A percentile compares a stretch with the other conserved stretches of the same genome.
These are phyloP conservation scores for Agrochola litura DNA, from an alignment of 2,888 invertebrate genomes.

Conservation along the genomic window DNA sequence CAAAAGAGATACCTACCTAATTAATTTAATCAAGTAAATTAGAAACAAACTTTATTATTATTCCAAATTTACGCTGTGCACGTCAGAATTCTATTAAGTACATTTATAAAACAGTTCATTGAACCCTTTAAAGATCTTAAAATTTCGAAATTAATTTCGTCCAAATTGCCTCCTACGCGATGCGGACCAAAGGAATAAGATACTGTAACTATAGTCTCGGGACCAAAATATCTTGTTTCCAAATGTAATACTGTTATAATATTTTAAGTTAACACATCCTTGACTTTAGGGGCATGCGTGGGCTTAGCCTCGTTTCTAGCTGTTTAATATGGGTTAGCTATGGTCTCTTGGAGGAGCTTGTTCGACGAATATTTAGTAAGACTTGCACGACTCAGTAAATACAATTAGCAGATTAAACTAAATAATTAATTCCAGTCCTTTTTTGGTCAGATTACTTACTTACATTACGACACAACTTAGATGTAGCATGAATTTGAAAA, in stretches of 20 bases:
- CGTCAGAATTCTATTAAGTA: conserved; percentile 1
- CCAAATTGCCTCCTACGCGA: conserved; percentile 17
- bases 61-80: background rate
- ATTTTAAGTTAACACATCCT: conserved; percentile 29
- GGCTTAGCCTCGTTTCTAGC: background rate
- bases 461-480: no score
- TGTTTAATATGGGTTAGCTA: conserved; percentile 3
- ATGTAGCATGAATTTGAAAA: no score
- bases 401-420: conserved; percentile 1
- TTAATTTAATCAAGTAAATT: conserved; percentile 15
- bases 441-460: background rate
- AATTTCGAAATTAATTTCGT: conserved; percentile 42
- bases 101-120: conserved; percentile 41
- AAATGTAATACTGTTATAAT: conserved; percentile 27
- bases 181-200: conserved; percentile 7
- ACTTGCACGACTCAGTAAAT: background rate
- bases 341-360: background rate
- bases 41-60: conserved; percentile 11
- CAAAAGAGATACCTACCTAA: background rate
- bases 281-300: conserved; percentile 8
- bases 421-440: conserved; percentile 8
- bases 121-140: conserved; percentile 19
- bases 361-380: conserved; percentile 1
- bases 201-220: conserved; percentile 6
- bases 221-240: conserved; percentile 36